These are phyloP conservation scores for Drosophila lini DNA, from an alignment of 1,140 invertebrate species.

Conservation along the genomic window DNA sequence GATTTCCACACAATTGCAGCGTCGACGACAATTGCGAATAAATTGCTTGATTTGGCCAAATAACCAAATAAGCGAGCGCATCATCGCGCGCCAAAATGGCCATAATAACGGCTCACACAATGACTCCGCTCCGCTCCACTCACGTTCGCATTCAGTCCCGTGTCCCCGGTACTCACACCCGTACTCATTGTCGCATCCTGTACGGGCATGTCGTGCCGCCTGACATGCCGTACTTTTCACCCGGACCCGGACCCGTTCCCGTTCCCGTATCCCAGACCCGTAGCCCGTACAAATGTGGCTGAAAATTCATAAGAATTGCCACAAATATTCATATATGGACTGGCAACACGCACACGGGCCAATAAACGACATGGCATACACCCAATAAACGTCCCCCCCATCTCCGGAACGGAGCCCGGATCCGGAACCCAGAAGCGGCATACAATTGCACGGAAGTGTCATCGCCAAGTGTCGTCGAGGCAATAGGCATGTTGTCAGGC, in stretches of 20 bases:
- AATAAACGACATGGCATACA: constrained; percentile 55
- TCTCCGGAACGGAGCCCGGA: constrained; percentile 9
- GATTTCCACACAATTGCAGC: constrained; percentile 80
- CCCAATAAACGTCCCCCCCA: constrained; percentile 65
- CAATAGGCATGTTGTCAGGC: constrained; percentile 66
- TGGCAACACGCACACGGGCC: constrained; percentile 74
- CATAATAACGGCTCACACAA: constrained; percentile 74
- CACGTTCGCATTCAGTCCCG: constrained; percentile 10
- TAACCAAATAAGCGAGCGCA: constrained; percentile 80
- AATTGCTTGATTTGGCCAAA: constrained; percentile 80
- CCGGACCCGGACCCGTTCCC: constrained; percentile 1
- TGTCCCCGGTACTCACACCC: constrained; percentile 12
- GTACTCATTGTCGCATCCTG: constrained; percentile 62
- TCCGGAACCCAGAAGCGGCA: constrained; percentile 64
- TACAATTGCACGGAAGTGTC: constrained; percentile 81
- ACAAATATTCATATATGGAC: constrained; percentile 79
- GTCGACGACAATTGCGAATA: constrained; percentile 78
- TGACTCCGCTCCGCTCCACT: constrained; percentile 51
- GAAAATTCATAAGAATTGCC: constrained; percentile 81
- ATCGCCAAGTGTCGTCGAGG: constrained; percentile 76
- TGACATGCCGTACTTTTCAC: constrained; percentile 40
- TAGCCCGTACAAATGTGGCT: constrained; percentile 47
- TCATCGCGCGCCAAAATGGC: constrained; percentile 76
- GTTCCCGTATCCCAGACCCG: background rate
- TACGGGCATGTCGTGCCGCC: constrained; percentile 50